A percentile compares a stretch with the other conserved stretches of the same genome.
phyloP scores from a whole-genome alignment of 2,888 invertebrate species.

The Drosophila nigricruria region DNA sequence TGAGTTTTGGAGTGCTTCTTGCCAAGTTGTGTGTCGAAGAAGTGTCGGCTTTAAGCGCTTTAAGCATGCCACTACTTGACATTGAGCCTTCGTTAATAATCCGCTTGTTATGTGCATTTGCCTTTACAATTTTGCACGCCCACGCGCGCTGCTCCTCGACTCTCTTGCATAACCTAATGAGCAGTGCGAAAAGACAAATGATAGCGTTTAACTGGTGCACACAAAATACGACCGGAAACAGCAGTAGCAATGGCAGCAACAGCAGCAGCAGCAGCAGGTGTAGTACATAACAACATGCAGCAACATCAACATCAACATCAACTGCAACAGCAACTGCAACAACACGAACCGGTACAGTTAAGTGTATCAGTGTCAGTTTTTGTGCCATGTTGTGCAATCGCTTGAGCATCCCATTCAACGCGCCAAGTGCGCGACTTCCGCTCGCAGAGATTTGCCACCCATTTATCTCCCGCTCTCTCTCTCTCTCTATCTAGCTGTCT shows the following conservation, averaged over 20 bases:
- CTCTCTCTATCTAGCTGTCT: neutral
- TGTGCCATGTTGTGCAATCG: constrained; percentile 72
- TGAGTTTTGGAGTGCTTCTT: constrained; percentile 13
- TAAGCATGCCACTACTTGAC: constrained; percentile 60
- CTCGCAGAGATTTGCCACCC: constrained; percentile 35
- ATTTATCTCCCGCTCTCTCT: constrained; percentile 8
- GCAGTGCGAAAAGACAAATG: constrained; percentile 55
- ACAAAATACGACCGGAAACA: constrained; percentile 50
- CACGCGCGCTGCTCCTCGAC: neutral
- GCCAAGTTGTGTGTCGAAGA: constrained; percentile 22
- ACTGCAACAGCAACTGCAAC: constrained; percentile 30
- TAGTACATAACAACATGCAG: constrained; percentile 16
- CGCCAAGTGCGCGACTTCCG: constrained; percentile 60
- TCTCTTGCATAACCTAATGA: constrained; percentile 73
- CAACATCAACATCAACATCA: neutral
- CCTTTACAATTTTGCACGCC: neutral
- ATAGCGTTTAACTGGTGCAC: constrained; percentile 51
- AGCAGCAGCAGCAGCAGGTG: constrained; percentile 46
- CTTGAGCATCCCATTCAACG: constrained; percentile 53
- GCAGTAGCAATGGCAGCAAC: constrained; percentile 29
- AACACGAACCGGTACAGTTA: constrained; percentile 31
- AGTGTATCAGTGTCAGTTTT: constrained; percentile 54
- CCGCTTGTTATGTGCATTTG: constrained; percentile 44
- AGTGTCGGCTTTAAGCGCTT: constrained; percentile 46
- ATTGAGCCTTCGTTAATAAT: constrained; percentile 67